A percentile compares a stretch with the other conserved stretches of the same genome.
Conservation (phyloP, 2,113 vertebrate genomes). For the Pterocles burchelli region DNA sequence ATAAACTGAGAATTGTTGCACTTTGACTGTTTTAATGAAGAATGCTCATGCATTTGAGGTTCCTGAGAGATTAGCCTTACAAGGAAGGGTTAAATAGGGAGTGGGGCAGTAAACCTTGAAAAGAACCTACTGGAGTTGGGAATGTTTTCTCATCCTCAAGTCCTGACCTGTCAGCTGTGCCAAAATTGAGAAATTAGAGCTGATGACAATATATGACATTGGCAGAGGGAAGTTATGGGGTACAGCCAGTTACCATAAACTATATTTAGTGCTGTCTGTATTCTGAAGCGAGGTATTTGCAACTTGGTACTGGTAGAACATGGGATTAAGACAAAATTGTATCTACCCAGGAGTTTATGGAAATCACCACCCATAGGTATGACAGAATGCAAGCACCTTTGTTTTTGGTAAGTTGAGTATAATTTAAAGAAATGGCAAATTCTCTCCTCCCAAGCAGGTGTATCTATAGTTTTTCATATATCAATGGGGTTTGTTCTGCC, state of each 20-base stretch:
- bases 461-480: background rate
- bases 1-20: background rate
- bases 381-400: background rate
- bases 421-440: background rate
- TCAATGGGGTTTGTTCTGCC: background rate
- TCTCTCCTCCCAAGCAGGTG: background rate
- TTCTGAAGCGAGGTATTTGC: background rate
- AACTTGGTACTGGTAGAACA: background rate
- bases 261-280: background rate
- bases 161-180: background rate
- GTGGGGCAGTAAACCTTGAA: background rate
- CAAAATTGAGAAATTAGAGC: background rate
- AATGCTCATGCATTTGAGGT: background rate
- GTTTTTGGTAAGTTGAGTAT: background rate
- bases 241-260: background rate
- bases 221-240: background rate
- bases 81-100: background rate
- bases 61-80: background rate
- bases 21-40: background rate
- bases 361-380: accelerated
- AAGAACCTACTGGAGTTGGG: background rate
- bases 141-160: background rate
- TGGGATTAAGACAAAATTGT: background rate
- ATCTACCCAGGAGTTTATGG: background rate
- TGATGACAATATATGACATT: background rate